A percentile compares a stretch with the other conserved stretches of the same genome.
These are phyloP conservation scores for Mola mola DNA, from an alignment of 2,113 vertebrate species.

Conservation along the genomic window DNA sequence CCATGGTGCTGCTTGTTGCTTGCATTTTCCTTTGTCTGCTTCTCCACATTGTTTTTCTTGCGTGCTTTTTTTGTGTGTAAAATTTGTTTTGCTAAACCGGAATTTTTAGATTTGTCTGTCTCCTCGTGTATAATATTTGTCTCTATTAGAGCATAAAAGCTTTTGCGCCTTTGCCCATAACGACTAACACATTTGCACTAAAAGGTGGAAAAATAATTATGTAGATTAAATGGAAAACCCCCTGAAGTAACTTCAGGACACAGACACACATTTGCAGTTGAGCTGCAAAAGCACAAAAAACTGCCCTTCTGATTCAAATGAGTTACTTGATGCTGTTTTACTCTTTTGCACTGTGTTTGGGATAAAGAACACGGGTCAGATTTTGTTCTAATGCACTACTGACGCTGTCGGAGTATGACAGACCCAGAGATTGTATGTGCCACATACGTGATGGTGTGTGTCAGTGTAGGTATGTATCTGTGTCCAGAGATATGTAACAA, in stretches of 20 bases:
- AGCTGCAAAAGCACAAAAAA: constrained; percentile 4
- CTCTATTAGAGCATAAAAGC: background rate
- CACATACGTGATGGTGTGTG: background rate
- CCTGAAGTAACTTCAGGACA: constrained; percentile 3
- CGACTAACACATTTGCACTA: constrained; percentile 2
- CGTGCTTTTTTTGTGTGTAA: too few relatives aligned
- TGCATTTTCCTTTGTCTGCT: too few relatives aligned
- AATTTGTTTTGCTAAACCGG: too few relatives aligned
- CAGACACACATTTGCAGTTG: background rate
- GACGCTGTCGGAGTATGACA: constrained; percentile 51
- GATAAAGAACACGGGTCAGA: constrained; percentile 29
- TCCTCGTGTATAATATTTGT: too few relatives aligned
- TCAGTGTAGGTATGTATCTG: background rate
- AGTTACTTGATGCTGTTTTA: constrained; percentile 44
- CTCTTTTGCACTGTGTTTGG: constrained; percentile 25
- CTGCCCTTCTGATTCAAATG: constrained; percentile 11
- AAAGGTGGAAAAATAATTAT: background rate
- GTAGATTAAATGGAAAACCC: background rate
- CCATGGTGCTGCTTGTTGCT: too few relatives aligned
- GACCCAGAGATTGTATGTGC: constrained; percentile 49
- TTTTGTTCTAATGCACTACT: constrained; percentile 43
- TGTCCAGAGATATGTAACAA: background rate
- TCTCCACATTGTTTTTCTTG: too few relatives aligned
- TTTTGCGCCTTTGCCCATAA: constrained; percentile 1
- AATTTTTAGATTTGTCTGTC: too few relatives aligned